Evolutionary conservation across 1,140 invertebrate species (phyloP).

Genomic region (Apis mellifera): DNA sequence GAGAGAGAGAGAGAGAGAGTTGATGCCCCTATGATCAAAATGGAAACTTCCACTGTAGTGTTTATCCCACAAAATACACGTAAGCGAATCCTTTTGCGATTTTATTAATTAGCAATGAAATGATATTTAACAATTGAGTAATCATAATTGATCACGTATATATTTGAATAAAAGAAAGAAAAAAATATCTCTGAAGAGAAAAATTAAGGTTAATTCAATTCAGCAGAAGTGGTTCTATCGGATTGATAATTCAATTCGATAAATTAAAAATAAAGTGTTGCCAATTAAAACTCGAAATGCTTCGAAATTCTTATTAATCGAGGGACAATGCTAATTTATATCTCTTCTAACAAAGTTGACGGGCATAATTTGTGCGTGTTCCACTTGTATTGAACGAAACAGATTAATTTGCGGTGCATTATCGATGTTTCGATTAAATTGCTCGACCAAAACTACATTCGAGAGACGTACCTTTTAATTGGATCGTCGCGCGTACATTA

Average conservation of each 20-base stretch:
- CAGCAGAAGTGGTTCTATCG: not conserved
- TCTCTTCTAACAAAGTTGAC: not conserved
- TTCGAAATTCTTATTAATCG: not conserved
- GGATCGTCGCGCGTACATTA: slow-evolving; percentile 5
- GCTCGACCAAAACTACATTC: not conserved
- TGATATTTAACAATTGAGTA: not conserved
- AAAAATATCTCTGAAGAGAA: too few species aligned
- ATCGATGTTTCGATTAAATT: slow-evolving; percentile 17
- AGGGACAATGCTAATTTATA: too few species aligned
- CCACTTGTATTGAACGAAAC: not conserved
- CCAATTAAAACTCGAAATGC: not conserved
- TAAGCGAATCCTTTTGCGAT: slow-evolving; percentile 52
- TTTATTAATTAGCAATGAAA: not conserved
- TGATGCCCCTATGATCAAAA: slow-evolving; percentile 47
- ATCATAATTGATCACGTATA: not conserved
- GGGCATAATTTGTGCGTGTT: not conserved
- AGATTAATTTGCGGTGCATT: not conserved
- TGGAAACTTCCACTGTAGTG: slow-evolving; percentile 67
- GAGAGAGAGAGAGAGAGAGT: not conserved
- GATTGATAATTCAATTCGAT: not conserved
- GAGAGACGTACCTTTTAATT: slow-evolving; percentile 4
- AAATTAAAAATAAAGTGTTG: not conserved
- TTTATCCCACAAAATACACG: slow-evolving; percentile 66
- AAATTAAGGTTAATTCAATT: not conserved
- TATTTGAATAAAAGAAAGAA: not conserved